Base-by-base conservation (phyloP, 2,888 invertebrate genomes). In the Pandemis cinnamomeana region DNA sequence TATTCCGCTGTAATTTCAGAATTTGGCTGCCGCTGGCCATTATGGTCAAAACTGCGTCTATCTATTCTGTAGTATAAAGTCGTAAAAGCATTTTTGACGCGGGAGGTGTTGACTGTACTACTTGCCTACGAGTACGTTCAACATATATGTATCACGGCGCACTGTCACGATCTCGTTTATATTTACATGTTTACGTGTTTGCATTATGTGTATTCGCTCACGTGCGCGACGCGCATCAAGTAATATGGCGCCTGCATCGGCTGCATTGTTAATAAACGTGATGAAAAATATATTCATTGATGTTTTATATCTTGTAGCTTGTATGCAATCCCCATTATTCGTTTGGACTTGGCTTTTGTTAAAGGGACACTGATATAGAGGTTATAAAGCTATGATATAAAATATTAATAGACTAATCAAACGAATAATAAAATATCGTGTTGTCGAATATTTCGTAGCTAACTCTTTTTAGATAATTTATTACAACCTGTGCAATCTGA, bases 131-230 rank as follows among this genome's bases (percentile, higher is more conserved):
- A 7, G 27, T 58, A 27, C 27, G 58, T 10, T 41, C 44, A 69
- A 61, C 48, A 27, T 67, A 10, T 42, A 53, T 44, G 10, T 51
- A 60, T 60, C 20, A 67, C 67, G 51, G 51, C 61, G 53, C 61
- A 20, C 53, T n/a, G 68, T 72, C 72, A 73, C 72, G 72, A 73
- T 64, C 51, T 48, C 41, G 13, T 27, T 42, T 68, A 27, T 67
- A 10, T 62, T 67, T 41, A 62, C 62, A 67, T 68, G 72, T 63
- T 62, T 67, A 62, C 61, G 67, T 53, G 60, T 41, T 51, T 60
- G 27, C 42, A 11, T 51, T 27, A 48, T 48, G 7, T 66, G 36
- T 41, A 41, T n/a, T 41, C 41, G 20, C 36, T 69, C 64, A 69
- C 72, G 72, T 73, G 67, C 72, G 62, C 10, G 42, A 1, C 48